Base-by-base conservation (phyloP, 2,888 invertebrate genomes). In the Caenorhabditis macrosperma region DNA sequence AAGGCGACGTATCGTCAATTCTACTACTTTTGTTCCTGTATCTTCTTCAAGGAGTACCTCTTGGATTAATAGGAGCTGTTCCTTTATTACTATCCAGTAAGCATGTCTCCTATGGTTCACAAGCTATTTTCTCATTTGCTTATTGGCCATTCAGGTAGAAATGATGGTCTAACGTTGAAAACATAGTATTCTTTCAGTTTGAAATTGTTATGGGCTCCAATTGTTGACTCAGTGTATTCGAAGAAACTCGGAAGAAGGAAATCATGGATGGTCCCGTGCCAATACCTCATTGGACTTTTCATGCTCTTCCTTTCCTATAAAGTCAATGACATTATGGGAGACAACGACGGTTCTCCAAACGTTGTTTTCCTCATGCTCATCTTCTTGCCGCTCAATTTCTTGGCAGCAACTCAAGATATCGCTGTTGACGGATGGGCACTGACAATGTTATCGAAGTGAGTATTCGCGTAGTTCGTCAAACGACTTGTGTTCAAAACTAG, bases 371-470 rank as follows among this genome's bases (percentile, higher is more conserved):
- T 99, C 28, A 97, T 97, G 0, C 90, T 93, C 15, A 93, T 95
- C 75, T 99, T 99, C 92, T 95, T 98, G 91, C 92, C 94, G 68
- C 92, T 99, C 2, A 98, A 97, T 90, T 97, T 98, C 90, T 92
- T 99, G 87, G 98, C 98, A 5, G 98, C 99, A 1, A 99, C 99
- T 1, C 99, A 99, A 92, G 99, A 99, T 91, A 97, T 99, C 89
- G 98, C 97, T 17, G 98, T 99, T 0, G 99, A 99, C 92, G 99
- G 99, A 24, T 99, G 99, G 99, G 99, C 99, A 0, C 92, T 99
- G 12, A 99, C 98, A 0, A 99, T 99, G 96, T 92, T 99, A 1
- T 95, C 96, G 90, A 95, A 95, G 94, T 95, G 90, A 78, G 84
- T 10, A 24, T 46, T n/a, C n/a, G n/a, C n/a, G n/a, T n/a, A n/a